Evolutionary conservation across 2,888 invertebrate genomes (phyloP).

Genomic region (Trisateles emortualis): DNA sequence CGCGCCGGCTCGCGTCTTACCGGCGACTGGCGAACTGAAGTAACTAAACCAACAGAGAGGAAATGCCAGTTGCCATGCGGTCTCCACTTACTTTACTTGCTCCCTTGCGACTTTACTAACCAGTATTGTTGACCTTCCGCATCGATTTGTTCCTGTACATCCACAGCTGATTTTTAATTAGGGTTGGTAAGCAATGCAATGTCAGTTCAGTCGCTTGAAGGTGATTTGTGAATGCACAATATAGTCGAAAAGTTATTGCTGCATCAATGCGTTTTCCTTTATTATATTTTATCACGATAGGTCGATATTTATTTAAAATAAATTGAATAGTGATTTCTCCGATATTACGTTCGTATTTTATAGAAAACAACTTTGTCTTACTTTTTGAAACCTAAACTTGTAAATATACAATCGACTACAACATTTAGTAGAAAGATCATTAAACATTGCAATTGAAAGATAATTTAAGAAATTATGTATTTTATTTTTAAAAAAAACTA

Average conservation of each 20-base stretch:
- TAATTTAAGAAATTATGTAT: neutral
- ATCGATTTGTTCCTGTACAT: conserved; percentile 64
- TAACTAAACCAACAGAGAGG: conserved; percentile 69
- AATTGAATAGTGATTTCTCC: conserved; percentile 3
- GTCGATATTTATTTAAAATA: conserved; percentile 1
- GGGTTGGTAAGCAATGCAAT: conserved; percentile 19
- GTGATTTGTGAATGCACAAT: conserved; percentile 12
- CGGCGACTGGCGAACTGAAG: conserved; percentile 74
- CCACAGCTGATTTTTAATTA: conserved; percentile 67
- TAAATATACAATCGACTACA: neutral
- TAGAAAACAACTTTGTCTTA: neutral
- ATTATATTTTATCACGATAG: conserved; percentile 14
- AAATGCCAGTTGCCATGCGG: conserved; percentile 80
- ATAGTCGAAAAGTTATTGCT: conserved; percentile 1
- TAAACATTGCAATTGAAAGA: neutral
- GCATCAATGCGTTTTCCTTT: conserved; percentile 4
- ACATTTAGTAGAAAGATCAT: neutral
- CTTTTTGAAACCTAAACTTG: neutral
- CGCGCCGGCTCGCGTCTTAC: conserved; percentile 82
- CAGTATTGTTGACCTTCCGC: conserved; percentile 72
- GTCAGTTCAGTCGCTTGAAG: conserved; percentile 3
- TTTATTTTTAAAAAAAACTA: too few species aligned
- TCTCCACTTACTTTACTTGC: conserved; percentile 59
- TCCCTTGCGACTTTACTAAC: conserved; percentile 46
- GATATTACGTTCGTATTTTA: neutral